Evolutionary conservation across 2,113 vertebrate genomes (phyloP).

Genomic region (Tetrao urogallus): DNA sequence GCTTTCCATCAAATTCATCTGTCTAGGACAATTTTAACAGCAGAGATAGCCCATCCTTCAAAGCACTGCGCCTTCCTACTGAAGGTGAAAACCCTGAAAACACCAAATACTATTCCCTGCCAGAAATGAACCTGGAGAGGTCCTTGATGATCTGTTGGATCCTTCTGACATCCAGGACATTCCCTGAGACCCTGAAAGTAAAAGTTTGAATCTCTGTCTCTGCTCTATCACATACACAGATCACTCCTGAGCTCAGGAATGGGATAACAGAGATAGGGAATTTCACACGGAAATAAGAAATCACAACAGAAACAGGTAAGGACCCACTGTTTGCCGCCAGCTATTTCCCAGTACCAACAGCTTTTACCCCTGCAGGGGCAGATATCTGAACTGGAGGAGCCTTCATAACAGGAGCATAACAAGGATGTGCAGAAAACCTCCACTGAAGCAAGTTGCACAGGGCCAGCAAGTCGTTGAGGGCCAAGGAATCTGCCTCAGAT

Average conservation of each 20-base stretch:
- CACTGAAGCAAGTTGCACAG: fast-evolving
- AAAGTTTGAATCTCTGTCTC: neutral
- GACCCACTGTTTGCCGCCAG: neutral
- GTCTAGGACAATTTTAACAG: neutral
- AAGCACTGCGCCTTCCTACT: neutral
- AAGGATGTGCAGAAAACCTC: neutral
- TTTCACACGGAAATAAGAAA: constrained; percentile 28
- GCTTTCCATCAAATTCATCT: neutral
- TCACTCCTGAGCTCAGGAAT: constrained; percentile 19
- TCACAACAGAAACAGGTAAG: neutral
- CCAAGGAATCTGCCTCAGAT: neutral
- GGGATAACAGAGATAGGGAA: constrained; percentile 2
- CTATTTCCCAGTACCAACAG: constrained; percentile 12
- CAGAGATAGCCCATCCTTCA: neutral
- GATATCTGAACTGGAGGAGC: neutral
- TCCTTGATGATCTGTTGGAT: neutral
- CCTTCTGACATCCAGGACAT: neutral
- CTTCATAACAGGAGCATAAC: neutral
- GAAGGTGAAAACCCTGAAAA: neutral
- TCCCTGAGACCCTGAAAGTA: neutral
- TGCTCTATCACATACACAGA: constrained; percentile 7
- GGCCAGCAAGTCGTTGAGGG: neutral
- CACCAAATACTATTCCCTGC: neutral
- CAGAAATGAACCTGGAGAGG: neutral
- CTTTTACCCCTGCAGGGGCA: constrained; percentile 8